phyloP scores from a whole-genome alignment of 2,797 vertebrate genomes.

The Peromyscus aztecus region DNA sequence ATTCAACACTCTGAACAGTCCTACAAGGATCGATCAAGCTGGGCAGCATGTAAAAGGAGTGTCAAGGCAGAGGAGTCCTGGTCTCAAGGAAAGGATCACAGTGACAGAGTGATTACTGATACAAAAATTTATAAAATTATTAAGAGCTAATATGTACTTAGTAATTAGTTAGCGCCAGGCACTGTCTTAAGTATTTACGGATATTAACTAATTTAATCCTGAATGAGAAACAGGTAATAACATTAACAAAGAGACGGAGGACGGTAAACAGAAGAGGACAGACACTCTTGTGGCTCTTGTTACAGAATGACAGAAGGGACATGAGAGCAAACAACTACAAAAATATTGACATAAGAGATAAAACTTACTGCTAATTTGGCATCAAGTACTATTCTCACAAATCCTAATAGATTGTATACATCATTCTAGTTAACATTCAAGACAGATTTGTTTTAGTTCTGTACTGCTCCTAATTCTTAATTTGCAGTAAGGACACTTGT shows the following conservation, averaged over 20 bases:
- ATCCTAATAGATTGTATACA: background rate
- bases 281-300: background rate
- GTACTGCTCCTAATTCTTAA: background rate
- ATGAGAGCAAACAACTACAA: background rate
- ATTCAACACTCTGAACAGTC: background rate
- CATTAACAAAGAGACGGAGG: background rate
- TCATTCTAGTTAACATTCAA: conserved; percentile 19
- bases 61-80: background rate
- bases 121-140: conserved; percentile 33
- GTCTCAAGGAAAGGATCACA: conserved; percentile 26
- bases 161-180: conserved; percentile 5
- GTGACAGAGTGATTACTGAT: background rate
- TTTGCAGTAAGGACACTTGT: background rate
- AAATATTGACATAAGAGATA: background rate
- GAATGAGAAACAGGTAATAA: background rate
- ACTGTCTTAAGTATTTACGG: conserved; percentile 17
- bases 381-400: background rate
- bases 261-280: background rate
- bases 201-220: conserved; percentile 20
- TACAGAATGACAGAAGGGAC: background rate
- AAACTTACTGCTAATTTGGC: background rate
- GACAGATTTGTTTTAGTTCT: background rate
- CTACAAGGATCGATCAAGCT: background rate
- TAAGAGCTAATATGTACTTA: background rate
- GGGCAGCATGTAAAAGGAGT: background rate